A percentile compares a stretch with the other conserved stretches of the same genome.
Evolutionary conservation across 2,888 invertebrate genomes (phyloP).

Genomic region (Neelides folsomi): DNA sequence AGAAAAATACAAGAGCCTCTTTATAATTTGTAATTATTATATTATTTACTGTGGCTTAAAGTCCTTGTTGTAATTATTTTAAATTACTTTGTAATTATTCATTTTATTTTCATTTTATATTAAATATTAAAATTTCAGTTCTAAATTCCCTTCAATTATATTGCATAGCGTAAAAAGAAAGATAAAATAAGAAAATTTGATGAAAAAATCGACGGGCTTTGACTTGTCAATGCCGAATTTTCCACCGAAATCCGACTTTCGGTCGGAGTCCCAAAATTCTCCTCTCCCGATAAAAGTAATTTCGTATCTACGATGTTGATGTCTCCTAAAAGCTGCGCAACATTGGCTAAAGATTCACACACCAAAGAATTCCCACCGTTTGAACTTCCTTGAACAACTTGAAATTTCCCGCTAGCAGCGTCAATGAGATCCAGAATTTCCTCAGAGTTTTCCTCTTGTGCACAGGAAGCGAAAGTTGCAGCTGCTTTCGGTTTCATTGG

Average conservation of each 20-base stretch:
- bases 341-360: constrained; percentile 28
- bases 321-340: constrained; percentile 21
- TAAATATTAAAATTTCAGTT: too few species aligned
- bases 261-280: constrained; percentile 19
- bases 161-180: too few species aligned
- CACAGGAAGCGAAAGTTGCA: constrained; percentile 3
- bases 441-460: constrained; percentile 4
- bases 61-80: too few species aligned
- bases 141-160: too few species aligned
- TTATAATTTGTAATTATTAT: too few species aligned
- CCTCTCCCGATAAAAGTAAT: constrained; percentile 28
- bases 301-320: constrained; percentile 18
- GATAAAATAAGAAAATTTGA: too few species aligned
- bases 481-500: constrained; percentile 15
- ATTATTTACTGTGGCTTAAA: too few species aligned
- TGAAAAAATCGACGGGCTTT: constrained; percentile 6
- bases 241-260: constrained; percentile 16
- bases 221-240: constrained; percentile 30
- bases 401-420: constrained; percentile 4
- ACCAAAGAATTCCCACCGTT: constrained; percentile 22
- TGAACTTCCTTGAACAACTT: not conserved
- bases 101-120: too few species aligned
- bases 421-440: not conserved
- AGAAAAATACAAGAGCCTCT: too few species aligned
- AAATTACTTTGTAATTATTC: too few species aligned